Conservation (phyloP, 2,888 invertebrate species). For the Caenorhabditis sp. region DNA sequence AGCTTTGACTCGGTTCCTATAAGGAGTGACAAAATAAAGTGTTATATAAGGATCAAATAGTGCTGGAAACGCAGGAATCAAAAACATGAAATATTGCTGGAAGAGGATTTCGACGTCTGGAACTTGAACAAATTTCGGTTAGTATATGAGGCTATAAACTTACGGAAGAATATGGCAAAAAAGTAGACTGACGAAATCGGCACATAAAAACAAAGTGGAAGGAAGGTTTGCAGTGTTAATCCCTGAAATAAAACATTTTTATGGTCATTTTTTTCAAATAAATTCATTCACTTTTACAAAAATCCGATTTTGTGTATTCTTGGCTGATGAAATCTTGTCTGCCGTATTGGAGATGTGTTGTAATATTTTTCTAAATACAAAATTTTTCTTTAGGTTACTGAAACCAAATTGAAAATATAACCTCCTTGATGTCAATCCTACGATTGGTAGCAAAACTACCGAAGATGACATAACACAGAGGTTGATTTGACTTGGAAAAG, state of each 20-base stretch:
- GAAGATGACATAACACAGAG: constrained; percentile 15
- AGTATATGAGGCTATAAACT: background rate
- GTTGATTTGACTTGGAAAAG: constrained; percentile 13
- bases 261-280: too few relatives aligned
- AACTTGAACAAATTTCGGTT: constrained; percentile 2
- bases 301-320: constrained; percentile 19
- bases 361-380: constrained; percentile 23
- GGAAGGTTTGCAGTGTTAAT: constrained; percentile 26
- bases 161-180: constrained; percentile 14
- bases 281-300: constrained; percentile 29
- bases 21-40: constrained; percentile 35
- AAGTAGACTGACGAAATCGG: constrained; percentile 25
- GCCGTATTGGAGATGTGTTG: constrained; percentile 10
- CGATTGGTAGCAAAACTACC: constrained; percentile 11
- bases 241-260: constrained; percentile 20
- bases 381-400: too few relatives aligned
- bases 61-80: constrained; percentile 33
- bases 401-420: too few relatives aligned
- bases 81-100: constrained; percentile 41
- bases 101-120: constrained; percentile 29
- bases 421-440: constrained; percentile 10
- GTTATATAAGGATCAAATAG: constrained; percentile 36
- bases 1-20: constrained; percentile 13
- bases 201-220: constrained; percentile 32
- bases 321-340: background rate